These are phyloP conservation scores for Astropecten irregularis DNA, from an alignment of 53 echinoderm and acorn worm species.

Conservation along the genomic window DNA sequence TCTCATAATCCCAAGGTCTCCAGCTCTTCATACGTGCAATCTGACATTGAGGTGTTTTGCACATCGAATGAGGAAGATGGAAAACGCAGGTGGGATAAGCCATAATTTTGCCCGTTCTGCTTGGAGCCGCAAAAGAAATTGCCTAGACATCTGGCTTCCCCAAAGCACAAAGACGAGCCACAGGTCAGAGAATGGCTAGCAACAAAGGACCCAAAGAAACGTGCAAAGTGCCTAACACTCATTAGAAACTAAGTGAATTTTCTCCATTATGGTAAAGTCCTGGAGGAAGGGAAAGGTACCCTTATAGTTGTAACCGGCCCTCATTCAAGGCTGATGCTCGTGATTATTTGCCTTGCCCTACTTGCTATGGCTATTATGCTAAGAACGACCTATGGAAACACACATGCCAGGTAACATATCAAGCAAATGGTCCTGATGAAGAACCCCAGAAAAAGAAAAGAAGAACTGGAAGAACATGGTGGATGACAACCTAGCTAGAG, in stretches of 20 bases:
- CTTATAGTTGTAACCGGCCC: constrained; percentile 60
- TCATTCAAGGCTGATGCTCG: constrained; percentile 9
- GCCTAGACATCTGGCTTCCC: constrained; percentile 56
- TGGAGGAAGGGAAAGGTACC: constrained; percentile 61
- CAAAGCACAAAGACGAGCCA: constrained; percentile 28
- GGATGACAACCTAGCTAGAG: constrained; percentile 36
- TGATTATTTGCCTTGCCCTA: constrained; percentile 67
- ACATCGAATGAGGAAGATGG: constrained; percentile 23
- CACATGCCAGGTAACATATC: constrained; percentile 37
- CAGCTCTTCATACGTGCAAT: constrained; percentile 46
- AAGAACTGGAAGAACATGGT: constrained; percentile 45
- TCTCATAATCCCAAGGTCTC: constrained; percentile 52
- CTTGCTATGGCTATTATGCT: constrained; percentile 64
- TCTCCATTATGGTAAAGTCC: constrained; percentile 61
- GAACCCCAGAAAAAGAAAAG: constrained; percentile 54
- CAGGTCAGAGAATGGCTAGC: constrained; percentile 23
- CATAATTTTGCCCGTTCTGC: constrained; percentile 67
- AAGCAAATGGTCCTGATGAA: constrained; percentile 15
- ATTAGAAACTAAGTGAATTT: constrained; percentile 68
- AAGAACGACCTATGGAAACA: constrained; percentile 79
- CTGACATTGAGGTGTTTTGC: constrained; percentile 20
- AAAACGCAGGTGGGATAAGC: constrained; percentile 66
- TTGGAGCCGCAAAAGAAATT: constrained; percentile 59
- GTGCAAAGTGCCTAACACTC: constrained; percentile 21
- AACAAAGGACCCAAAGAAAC: constrained; percentile 47